Conservation (phyloP, 1,140 invertebrate species). For the Drosophila malerkotliana region DNA sequence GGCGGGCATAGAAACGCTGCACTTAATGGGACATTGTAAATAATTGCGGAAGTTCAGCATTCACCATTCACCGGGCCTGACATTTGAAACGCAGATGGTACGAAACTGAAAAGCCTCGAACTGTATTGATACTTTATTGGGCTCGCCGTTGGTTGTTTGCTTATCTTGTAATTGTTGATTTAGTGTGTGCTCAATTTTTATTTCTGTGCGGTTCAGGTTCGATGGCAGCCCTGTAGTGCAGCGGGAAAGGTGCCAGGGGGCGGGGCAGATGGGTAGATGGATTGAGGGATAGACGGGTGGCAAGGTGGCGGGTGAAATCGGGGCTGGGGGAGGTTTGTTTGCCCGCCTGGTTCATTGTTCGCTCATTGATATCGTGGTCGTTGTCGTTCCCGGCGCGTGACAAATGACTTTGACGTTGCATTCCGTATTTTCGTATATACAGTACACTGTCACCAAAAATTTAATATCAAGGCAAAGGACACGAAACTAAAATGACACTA, state of each 20-base stretch:
- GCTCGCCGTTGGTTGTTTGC: slow-evolving; percentile 48
- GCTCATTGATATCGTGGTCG: slow-evolving; percentile 68
- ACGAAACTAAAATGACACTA: not conserved
- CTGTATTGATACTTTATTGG: slow-evolving; percentile 26
- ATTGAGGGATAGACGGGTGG: slow-evolving; percentile 6
- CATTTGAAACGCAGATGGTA: slow-evolving; percentile 53
- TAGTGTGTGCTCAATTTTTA: slow-evolving; percentile 79
- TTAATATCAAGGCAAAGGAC: not conserved
- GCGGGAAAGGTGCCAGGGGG: slow-evolving; percentile 19
- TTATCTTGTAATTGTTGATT: slow-evolving; percentile 82
- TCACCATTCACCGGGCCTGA: slow-evolving; percentile 26
- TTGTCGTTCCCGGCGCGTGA: slow-evolving; percentile 68
- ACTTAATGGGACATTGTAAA: slow-evolving; percentile 73
- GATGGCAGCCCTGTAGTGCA: slow-evolving; percentile 26
- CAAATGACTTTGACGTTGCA: slow-evolving; percentile 82
- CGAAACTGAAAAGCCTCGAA: slow-evolving; percentile 10
- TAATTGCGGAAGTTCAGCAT: slow-evolving; percentile 73
- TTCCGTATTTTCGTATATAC: slow-evolving; percentile 53
- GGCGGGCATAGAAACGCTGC: slow-evolving; percentile 50
- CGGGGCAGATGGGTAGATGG: slow-evolving; percentile 1
- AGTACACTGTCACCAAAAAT: not conserved
- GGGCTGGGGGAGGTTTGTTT: slow-evolving; percentile 49
- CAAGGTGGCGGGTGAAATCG: not conserved
- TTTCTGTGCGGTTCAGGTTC: slow-evolving; percentile 55
- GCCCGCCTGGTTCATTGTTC: slow-evolving; percentile 74